These are phyloP conservation scores for Hemicrepidius hirtus DNA, from an alignment of 2,888 invertebrate genomes.

Conservation along the genomic window DNA sequence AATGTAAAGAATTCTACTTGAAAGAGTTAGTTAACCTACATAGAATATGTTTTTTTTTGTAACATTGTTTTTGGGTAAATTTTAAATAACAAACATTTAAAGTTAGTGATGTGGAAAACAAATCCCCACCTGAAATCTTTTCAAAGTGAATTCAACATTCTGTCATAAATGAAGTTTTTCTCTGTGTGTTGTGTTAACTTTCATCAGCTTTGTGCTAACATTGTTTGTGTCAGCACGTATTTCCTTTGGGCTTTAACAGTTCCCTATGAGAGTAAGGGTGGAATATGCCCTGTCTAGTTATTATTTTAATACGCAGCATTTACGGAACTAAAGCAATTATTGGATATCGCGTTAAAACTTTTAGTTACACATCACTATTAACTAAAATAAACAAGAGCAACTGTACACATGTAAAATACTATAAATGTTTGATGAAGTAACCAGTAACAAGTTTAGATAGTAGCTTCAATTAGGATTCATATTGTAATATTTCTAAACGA, in stretches of 20 bases:
- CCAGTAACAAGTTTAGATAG: too few species aligned
- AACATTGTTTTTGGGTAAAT: too few species aligned
- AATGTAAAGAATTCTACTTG: too few species aligned
- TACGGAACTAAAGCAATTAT: conserved; percentile 29
- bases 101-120: neutral
- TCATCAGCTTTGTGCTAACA: conserved; percentile 35
- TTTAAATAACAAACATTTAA: neutral
- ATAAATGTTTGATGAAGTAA: too few species aligned
- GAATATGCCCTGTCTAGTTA: conserved; percentile 30
- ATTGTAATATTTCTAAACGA: too few species aligned
- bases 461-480: too few species aligned
- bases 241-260: conserved; percentile 30
- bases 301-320: conserved; percentile 29
- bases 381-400: too few species aligned
- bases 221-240: conserved; percentile 37
- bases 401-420: too few species aligned
- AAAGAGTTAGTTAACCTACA: too few species aligned
- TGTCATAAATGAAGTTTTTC: conserved; percentile 24
- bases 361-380: conserved; percentile 9
- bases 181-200: conserved; percentile 28
- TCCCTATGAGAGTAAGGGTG: neutral
- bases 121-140: neutral
- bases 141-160: neutral
- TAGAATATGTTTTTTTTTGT: too few species aligned
- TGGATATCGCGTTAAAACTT: conserved; percentile 36